phyloP scores from a whole-genome alignment of 2,888 invertebrate genomes.

The Silvanus unidentatus region DNA sequence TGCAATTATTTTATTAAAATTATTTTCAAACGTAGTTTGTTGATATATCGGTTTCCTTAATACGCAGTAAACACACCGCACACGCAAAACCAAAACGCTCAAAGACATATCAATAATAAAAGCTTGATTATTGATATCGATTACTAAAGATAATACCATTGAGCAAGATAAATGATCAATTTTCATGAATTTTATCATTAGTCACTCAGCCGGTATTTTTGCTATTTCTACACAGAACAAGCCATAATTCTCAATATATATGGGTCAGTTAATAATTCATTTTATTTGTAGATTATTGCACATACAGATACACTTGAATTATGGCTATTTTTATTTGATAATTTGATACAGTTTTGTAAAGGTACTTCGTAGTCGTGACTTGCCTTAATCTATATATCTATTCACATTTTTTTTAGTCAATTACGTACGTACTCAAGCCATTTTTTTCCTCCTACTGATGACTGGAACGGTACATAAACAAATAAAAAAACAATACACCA shows the following conservation, averaged over 20 bases:
- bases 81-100: background rate
- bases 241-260: conserved; percentile 20
- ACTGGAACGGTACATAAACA: no score
- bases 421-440: background rate
- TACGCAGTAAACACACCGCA: no score
- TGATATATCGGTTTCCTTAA: no score
- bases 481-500: no score
- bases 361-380: conserved; percentile 24
- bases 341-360: conserved; percentile 27
- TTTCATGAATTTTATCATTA: conserved; percentile 13
- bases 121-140: background rate
- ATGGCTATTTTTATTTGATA: conserved; percentile 27
- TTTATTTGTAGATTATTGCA: conserved; percentile 22
- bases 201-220: conserved; percentile 7
- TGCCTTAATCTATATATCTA: conserved; percentile 17
- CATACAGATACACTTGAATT: conserved; percentile 19
- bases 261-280: conserved; percentile 20
- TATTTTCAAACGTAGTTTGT: no score
- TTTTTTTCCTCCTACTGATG: no score
- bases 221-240: conserved; percentile 5
- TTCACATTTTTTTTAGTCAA: conserved; percentile 7
- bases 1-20: no score
- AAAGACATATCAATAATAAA: background rate
- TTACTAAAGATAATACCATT: background rate
- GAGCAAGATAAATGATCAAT: conserved; percentile 6